phyloP scores from a whole-genome alignment of 2,888 invertebrate species.

The Laothoe populi region DNA sequence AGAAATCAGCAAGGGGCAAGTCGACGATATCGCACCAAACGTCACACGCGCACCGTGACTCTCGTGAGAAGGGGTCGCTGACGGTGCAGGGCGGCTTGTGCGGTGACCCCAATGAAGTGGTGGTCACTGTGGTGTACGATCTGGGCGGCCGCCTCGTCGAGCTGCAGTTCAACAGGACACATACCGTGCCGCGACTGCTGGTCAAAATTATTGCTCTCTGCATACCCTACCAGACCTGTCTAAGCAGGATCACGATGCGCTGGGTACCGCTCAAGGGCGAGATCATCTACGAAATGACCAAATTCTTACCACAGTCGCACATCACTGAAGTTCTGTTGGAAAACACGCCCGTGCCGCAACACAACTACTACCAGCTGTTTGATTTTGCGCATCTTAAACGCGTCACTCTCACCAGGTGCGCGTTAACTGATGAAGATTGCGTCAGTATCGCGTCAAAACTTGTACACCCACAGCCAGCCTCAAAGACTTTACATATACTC shows the following conservation, averaged over 20 bases:
- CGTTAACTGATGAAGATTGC: conserved; percentile 41
- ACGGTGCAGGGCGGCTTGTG: neutral
- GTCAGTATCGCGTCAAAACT: conserved; percentile 37
- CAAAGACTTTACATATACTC: conserved; percentile 33
- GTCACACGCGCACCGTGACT: conserved; percentile 15
- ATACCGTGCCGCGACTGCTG: conserved; percentile 40
- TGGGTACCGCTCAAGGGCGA: conserved; percentile 33
- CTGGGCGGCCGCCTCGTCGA: conserved; percentile 35
- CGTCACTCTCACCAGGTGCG: conserved; percentile 46
- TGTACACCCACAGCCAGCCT: conserved; percentile 40
- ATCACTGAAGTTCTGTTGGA: conserved; percentile 49
- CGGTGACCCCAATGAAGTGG: conserved; percentile 21
- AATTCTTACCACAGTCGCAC: conserved; percentile 34
- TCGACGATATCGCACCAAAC: neutral
- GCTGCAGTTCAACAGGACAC: conserved; percentile 34
- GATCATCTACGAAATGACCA: conserved; percentile 40
- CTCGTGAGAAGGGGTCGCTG: conserved; percentile 21
- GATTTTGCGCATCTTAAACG: conserved; percentile 34
- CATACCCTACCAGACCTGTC: conserved; percentile 39
- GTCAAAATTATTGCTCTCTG: conserved; percentile 43
- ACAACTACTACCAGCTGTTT: conserved; percentile 41
- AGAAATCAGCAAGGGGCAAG: conserved; percentile 25
- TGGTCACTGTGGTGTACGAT: conserved; percentile 32
- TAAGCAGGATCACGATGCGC: conserved; percentile 39
- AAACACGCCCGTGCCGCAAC: conserved; percentile 41